These are phyloP conservation scores for Drosophila nigrodunni DNA, from an alignment of 1,140 invertebrate genomes.

Conservation along the genomic window DNA sequence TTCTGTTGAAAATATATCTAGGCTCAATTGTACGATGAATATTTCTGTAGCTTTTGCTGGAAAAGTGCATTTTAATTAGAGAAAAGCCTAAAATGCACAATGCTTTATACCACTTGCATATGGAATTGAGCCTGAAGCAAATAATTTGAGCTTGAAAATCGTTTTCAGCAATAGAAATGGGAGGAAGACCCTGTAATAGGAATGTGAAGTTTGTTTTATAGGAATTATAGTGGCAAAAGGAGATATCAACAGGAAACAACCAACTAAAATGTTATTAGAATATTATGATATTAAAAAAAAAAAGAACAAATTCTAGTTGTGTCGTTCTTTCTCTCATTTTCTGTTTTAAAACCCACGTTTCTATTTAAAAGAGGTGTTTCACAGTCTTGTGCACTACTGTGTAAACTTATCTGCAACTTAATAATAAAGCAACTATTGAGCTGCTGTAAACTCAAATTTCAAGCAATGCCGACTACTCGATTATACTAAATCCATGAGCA, in stretches of 20 bases:
- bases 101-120: slow-evolving; percentile 16
- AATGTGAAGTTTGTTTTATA: no score
- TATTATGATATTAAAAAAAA: no score
- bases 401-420: neutral
- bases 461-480: slow-evolving; percentile 17
- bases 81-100: slow-evolving; percentile 32
- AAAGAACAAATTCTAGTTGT: no score
- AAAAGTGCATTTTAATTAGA: slow-evolving; percentile 19
- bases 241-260: no score
- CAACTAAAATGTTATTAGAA: no score
- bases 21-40: slow-evolving; percentile 20
- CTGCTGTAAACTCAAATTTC: slow-evolving; percentile 36
- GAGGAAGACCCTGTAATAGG: no score
- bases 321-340: no score
- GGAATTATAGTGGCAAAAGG: no score
- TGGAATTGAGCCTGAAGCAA: slow-evolving; percentile 18
- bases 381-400: no score
- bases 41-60: slow-evolving; percentile 8
- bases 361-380: no score
- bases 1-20: neutral
- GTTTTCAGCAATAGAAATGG: no score
- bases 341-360: no score
- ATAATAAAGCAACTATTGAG: slow-evolving; percentile 6
- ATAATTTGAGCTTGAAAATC: neutral
- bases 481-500: neutral